Percentiles rank a stretch among this genome's conserved stretches.
Evolutionary conservation across 2,888 invertebrate species (phyloP).

Genomic region (Caenorhabditis uteleia): DNA sequence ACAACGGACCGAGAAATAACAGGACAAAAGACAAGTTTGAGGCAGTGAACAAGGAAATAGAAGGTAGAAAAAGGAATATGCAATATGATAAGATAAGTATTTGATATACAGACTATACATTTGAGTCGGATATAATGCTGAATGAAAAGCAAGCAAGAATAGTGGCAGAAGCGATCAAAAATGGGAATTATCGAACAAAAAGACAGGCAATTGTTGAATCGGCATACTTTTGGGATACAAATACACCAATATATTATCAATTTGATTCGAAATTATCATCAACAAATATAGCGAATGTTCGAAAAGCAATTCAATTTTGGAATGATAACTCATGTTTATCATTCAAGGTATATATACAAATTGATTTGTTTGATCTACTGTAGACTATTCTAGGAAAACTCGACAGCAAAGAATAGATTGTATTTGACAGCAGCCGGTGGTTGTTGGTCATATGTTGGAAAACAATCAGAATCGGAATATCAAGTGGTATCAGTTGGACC

Average conservation of each 20-base stretch:
- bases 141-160: conserved; percentile 22
- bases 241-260: conserved; percentile 24
- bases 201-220: conserved; percentile 35
- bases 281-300: conserved; percentile 26
- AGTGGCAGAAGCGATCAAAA: conserved; percentile 12
- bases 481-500: conserved; percentile 44
- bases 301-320: conserved; percentile 43
- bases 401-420: conserved; percentile 24
- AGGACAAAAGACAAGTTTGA: conserved; percentile 8
- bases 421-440: conserved; percentile 33
- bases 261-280: conserved; percentile 34
- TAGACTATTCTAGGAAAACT: conserved; percentile 24
- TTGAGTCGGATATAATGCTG: conserved; percentile 36
- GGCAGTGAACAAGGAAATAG: conserved; percentile 17
- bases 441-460: conserved; percentile 51
- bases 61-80: conserved; percentile 6
- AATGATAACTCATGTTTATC: conserved; percentile 39
- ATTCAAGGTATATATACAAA: conserved; percentile 16
- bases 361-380: not conserved
- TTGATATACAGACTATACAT: conserved; percentile 28
- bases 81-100: not conserved
- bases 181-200: conserved; percentile 20
- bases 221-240: conserved; percentile 21
- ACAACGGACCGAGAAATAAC: conserved; percentile 2
- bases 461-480: conserved; percentile 24